Base-by-base conservation (phyloP, 53 echinoderm and acorn worm genomes). In the Stichopus horrens region DNA sequence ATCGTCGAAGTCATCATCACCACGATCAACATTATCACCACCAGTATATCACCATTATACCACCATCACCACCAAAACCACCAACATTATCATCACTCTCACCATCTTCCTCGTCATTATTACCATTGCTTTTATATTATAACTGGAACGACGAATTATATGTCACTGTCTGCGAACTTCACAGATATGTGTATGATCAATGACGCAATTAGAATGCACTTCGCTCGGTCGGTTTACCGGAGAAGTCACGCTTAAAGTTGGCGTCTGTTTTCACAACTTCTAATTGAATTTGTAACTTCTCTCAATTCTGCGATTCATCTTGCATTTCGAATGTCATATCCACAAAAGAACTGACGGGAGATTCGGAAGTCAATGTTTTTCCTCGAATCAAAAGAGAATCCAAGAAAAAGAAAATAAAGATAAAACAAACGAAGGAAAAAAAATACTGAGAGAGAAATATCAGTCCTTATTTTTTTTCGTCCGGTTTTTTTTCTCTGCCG, bases 201-300 rank as follows among this genome's bases (percentile, higher is more conserved):
- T 20, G 71, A 71, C 19, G 71, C 18, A 71, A 71, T 71, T 71
- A 71, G n/a, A 18, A 71, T 71, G n/a, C 71, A 71, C 16, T 71
- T 71, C 71, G 71, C 71, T 18, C n/a, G 71, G 16, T 7, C 19
- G n/a, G 71, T 71, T 71, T 71, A 7, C 71, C 71, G 71, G 18
- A 71, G 71, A 71, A 6, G 63, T 63, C 63, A 63, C 63, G 63
- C 19, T 71, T 16, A 71, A 37, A 71, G n/a, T 71, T 7, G 71
- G 71, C 71, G 71, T 71, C 71, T 71, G 71, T 71, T 71, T 71
- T 71, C 71, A 20, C 21, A 71, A 71, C 71, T 71, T 71, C 18
- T 71, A 71, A 71, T 71, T 71, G 18, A 71, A 16, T 71, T 71
- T 71, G 18, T 71, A 16, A 71, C 71, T 71, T 71, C n/a, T 71